phyloP scores from a whole-genome alignment of 1,140 invertebrate genomes.

The Agraylea sexmaculata region DNA sequence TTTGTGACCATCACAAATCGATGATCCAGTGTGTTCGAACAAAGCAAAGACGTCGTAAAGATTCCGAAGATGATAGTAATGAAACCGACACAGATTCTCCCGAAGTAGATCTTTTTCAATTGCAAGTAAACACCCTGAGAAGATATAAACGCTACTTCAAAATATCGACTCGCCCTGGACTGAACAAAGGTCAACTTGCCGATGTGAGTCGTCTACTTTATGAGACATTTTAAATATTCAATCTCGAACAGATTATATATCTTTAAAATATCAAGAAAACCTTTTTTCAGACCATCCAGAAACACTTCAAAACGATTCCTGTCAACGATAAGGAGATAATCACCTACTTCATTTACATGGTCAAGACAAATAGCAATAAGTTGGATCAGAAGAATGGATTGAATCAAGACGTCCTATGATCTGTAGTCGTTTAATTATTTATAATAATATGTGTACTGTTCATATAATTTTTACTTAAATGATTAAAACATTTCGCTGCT shows the following conservation, averaged over 20 bases:
- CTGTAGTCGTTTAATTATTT: too few relatives aligned
- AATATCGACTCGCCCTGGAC: conserved; percentile 73
- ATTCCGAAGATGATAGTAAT: conserved; percentile 86
- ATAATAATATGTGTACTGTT: not conserved
- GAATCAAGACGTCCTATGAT: conserved; percentile 47
- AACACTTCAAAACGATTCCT: conserved; percentile 90
- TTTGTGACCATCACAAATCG: conserved; percentile 92
- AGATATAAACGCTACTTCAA: conserved; percentile 91
- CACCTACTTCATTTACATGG: conserved; percentile 93
- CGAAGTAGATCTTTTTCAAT: conserved; percentile 84
- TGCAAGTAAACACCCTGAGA: conserved; percentile 85
- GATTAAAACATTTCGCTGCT: too few relatives aligned
- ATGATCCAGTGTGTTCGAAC: conserved; percentile 87
- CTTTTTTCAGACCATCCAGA: conserved; percentile 75
- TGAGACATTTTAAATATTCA: too few relatives aligned
- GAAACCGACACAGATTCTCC: conserved; percentile 81
- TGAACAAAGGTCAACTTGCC: conserved; percentile 90
- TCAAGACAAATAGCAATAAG: conserved; percentile 89
- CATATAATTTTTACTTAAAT: not conserved
- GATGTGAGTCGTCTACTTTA: too few relatives aligned
- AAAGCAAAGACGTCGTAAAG: conserved; percentile 69
- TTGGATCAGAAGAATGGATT: conserved; percentile 80
- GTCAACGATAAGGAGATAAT: conserved; percentile 90
- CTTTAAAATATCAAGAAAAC: too few relatives aligned
- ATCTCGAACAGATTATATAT: too few relatives aligned